Percentiles rank a stretch among this genome's conserved stretches.
These are phyloP conservation scores for Zaprionus africanus DNA, from an alignment of 1,140 invertebrate species.

Conservation along the genomic window DNA sequence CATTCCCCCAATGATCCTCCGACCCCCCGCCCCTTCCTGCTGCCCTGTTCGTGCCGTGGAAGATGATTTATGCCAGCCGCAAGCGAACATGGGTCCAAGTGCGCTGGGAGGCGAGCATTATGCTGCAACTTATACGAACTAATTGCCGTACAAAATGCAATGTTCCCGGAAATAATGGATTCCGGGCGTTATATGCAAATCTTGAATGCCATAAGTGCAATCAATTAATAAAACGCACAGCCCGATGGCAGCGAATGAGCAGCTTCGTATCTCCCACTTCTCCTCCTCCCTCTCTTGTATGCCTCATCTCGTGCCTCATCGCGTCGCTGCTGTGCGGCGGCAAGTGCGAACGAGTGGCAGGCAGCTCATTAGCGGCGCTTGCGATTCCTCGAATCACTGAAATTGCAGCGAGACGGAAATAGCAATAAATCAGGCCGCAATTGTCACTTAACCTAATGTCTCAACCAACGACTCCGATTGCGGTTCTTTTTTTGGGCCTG, in stretches of 20 bases:
- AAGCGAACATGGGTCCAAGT: conserved; percentile 63
- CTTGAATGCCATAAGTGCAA: conserved; percentile 69
- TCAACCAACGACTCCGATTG: conserved; percentile 27
- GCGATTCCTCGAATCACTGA: conserved; percentile 83
- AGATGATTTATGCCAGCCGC: conserved; percentile 76
- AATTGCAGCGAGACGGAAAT: conserved; percentile 83
- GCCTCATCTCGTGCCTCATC: conserved; percentile 6
- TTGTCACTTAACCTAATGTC: conserved; percentile 79
- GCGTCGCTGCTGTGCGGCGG: neutral
- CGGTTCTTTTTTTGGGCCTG: neutral
- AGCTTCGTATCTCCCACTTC: neutral
- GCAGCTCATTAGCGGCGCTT: conserved; percentile 83
- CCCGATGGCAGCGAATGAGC: conserved; percentile 1
- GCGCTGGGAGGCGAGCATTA: conserved; percentile 46
- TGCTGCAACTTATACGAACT: conserved; percentile 67
- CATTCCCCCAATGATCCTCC: neutral
- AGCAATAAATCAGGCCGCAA: conserved; percentile 74
- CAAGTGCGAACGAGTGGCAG: conserved; percentile 63
- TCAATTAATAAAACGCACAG: conserved; percentile 65
- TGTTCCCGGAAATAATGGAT: conserved; percentile 84
- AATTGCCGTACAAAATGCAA: conserved; percentile 84
- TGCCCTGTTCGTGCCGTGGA: conserved; percentile 21
- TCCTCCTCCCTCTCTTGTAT: neutral
- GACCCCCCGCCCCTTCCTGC: conserved; percentile 8
- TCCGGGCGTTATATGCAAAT: conserved; percentile 67